Evolutionary conservation across 2,113 vertebrate species (phyloP), one percentile per base, ranked within the genome.

Genomic region (Ageneiosus marmoratus): DNA sequence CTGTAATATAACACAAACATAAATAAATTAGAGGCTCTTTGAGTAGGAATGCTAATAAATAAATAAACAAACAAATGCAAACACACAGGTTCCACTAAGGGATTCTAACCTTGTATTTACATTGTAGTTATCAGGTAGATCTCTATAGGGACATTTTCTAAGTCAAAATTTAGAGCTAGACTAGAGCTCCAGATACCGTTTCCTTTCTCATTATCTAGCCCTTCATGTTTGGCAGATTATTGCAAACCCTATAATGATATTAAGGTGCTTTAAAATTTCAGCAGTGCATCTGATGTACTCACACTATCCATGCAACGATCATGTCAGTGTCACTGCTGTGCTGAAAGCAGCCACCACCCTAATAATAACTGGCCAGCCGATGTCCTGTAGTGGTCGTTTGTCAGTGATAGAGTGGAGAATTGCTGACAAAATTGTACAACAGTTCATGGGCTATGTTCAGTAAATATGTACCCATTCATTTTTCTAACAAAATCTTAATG

Each of bases 1-100:
- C 86, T 87, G 84, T 29, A 62, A 86, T 80, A 84, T 50, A 76
- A 34, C 58, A 87, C 37, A 88, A 82, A 82, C 9, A 67, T 24
- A 81, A 41, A 65, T 11, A 75, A 78, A 80, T 80, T 22, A 78
- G 37, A 60, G 1, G 5, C 4, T 73, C 55, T 51, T 32, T 80
- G 27, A 55, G 67, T 18, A 75, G 9, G 11, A n/a, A 29, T 65
- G 16, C 62, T 69, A 44, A 72, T n/a, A 46, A n/a, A 73, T 12
- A 20, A n/a, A n/a, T n/a, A n/a, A n/a, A n/a, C n/a, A n/a, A n/a
- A n/a, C 11, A 34, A 29, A 75, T 32, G 29, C 29, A 53, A 24
- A 18, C 44, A 73, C 53, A 74, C 10, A 29, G 8, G 16, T 34
- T 22, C 10, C n/a, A 50, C 5, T 50, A 2, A 27, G 20, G 10